A percentile compares a stretch with the other conserved stretches of the same genome.
Evolutionary conservation across 2,797 vertebrate species (phyloP).

Genomic region (Sparidentex hasta): DNA sequence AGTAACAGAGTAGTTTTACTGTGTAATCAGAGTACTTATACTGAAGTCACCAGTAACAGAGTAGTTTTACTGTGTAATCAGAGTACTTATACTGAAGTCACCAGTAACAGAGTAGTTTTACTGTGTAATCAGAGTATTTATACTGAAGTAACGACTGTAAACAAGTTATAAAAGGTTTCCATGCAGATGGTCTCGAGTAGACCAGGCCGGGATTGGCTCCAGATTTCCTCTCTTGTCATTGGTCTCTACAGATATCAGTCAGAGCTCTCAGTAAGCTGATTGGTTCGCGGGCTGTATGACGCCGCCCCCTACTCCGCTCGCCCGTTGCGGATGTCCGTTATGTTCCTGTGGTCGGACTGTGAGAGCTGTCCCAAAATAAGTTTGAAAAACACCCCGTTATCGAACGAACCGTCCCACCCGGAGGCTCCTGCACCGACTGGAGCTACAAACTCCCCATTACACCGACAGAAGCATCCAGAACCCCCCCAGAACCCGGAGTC

Average conservation of each 20-base stretch:
- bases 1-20: too few species aligned
- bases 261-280: slow-evolving; percentile 14
- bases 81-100: too few species aligned
- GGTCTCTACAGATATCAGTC: slow-evolving; percentile 50
- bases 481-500: slow-evolving; percentile 42
- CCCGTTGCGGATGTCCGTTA: slow-evolving; percentile 76
- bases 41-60: too few species aligned
- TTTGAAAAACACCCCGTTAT: slow-evolving; percentile 63
- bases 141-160: background rate
- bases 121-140: too few species aligned
- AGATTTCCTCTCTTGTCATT: slow-evolving; percentile 41
- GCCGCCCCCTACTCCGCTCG: slow-evolving; percentile 50
- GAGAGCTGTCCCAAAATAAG: slow-evolving; percentile 59
- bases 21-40: too few species aligned
- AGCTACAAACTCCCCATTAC: slow-evolving; percentile 29
- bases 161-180: background rate
- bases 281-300: slow-evolving; percentile 37
- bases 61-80: too few species aligned
- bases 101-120: too few species aligned
- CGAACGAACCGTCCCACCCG: background rate
- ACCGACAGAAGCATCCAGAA: slow-evolving; percentile 35
- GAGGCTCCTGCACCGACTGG: slow-evolving; percentile 38
- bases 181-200: slow-evolving; percentile 6
- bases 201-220: slow-evolving; percentile 34
- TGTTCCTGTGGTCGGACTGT: slow-evolving; percentile 65